phyloP scores from a whole-genome alignment of 2,888 invertebrate species.

The Nomada goodeniana region DNA sequence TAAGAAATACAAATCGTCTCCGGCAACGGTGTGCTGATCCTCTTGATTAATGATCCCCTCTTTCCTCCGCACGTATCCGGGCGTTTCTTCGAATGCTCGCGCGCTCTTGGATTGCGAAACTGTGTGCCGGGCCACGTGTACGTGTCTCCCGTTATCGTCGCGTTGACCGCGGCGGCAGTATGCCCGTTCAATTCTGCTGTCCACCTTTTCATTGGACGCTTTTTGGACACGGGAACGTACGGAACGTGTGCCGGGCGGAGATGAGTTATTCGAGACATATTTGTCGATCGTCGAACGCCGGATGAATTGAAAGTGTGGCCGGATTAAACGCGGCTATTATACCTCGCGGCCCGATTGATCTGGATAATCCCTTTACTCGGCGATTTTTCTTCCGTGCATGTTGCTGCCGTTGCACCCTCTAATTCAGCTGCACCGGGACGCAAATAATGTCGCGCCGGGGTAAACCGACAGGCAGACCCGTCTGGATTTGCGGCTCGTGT shows the following conservation, averaged over 20 bases:
- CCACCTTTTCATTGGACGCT: neutral
- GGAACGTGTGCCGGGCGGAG: neutral
- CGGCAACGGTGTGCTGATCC: conserved; percentile 55
- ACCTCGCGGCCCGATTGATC: conserved; percentile 32
- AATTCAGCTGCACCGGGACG: conserved; percentile 21
- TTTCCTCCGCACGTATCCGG: neutral
- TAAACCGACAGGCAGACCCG: conserved; percentile 41
- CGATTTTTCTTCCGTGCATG: neutral
- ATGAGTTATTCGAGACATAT: conserved; percentile 37
- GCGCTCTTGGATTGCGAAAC: neutral
- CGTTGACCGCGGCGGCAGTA: neutral
- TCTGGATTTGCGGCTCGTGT: conserved; percentile 59
- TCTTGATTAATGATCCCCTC: conserved; percentile 60
- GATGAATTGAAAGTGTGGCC: conserved; percentile 22
- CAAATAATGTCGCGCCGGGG: conserved; percentile 47
- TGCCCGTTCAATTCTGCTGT: neutral
- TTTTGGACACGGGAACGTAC: neutral
- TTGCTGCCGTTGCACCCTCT: neutral
- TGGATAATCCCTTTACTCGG: conserved; percentile 32
- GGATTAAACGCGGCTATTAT: conserved; percentile 34
- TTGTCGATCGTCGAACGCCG: conserved; percentile 15
- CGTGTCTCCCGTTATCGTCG: neutral
- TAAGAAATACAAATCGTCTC: conserved; percentile 67
- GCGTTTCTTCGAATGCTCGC: neutral
- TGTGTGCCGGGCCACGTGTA: too few relatives aligned